Evolutionary conservation across 2,113 vertebrate genomes (phyloP), one percentile per base, ranked within the genome.

Genomic region (Centrocercus urophasianus): DNA sequence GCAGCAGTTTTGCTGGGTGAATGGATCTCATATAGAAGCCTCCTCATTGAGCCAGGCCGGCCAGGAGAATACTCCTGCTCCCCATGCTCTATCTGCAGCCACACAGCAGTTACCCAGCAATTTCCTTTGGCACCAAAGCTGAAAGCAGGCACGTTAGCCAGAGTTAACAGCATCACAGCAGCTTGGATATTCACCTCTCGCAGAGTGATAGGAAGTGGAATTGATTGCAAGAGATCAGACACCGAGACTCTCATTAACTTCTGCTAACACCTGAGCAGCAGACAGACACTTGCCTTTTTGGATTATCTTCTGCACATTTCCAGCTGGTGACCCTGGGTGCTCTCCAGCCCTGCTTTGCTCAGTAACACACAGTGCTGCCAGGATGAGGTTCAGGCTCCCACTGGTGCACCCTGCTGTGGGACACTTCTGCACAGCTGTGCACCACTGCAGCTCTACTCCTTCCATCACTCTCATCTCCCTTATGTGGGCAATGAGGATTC

Each of bases 171-270:
- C 82, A 56, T 48, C 78, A 43, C 88, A 40, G 85, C 54, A 38
- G 75, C 5, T 0, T 5, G 25, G 86, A 54, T 54, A 60, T 57
- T 66, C 88, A 32, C 76, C 75, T 57, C 64, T 85, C 0, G 4
- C 74, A 22, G 82, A 75, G 71, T 0, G 18, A 56, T 57, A 77
- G 88, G 54, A 71, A 70, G 64, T 5, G 67, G 88, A 86, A 95
- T 56, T 36, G 30, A 80, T 81, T 86, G 86, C 80, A 47, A 27
- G 67, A 63, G 86, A 63, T 88, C 88, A 88, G 79, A 45, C 82
- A 88, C 63, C 11, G 32, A 48, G 67, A 77, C 81, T 79, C 90
- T 65, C 76, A 70, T 90, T 63, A 86, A 70, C 75, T 83, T 36
- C 83, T 91, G 85, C 90, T 63, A 80, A 71, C 92, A 63, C 79